These are phyloP conservation scores for Chymomyza costata DNA, from an alignment of 1,140 invertebrate species.

Conservation along the genomic window DNA sequence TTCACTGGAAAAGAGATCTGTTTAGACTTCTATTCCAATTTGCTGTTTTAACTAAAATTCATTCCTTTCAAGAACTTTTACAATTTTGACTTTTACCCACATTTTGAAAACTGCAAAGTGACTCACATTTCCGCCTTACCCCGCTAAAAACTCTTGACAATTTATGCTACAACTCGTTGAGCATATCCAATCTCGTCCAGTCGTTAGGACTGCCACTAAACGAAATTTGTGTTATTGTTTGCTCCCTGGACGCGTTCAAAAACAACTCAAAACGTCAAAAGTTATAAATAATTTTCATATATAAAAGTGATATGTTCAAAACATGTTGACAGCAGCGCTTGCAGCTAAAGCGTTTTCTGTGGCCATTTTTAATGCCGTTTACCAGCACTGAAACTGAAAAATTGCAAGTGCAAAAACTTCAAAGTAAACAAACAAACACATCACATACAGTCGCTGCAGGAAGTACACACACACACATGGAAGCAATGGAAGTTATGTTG, in stretches of 20 bases:
- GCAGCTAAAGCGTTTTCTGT: constrained; percentile 36
- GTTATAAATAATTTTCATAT: constrained; percentile 72
- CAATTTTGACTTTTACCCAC: too few relatives aligned
- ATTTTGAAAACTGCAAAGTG: too few relatives aligned
- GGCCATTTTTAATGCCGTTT: too few relatives aligned
- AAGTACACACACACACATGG: constrained; percentile 7
- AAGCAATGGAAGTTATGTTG: constrained; percentile 51
- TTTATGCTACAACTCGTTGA: too few relatives aligned
- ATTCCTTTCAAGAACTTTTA: too few relatives aligned
- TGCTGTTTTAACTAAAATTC: too few relatives aligned
- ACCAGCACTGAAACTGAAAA: constrained; percentile 52
- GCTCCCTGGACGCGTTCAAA: constrained; percentile 24
- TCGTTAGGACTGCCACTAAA: too few relatives aligned
- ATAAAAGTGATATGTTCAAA: constrained; percentile 73
- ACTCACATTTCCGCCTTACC: too few relatives aligned
- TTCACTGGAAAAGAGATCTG: too few relatives aligned
- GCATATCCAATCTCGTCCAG: too few relatives aligned
- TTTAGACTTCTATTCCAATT: too few relatives aligned
- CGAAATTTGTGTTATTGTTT: constrained; percentile 10
- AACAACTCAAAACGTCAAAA: constrained; percentile 61
- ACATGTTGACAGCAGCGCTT: constrained; percentile 62
- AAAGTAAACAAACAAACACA: constrained; percentile 73
- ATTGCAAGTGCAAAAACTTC: constrained; percentile 46
- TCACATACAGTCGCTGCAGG: constrained; percentile 31
- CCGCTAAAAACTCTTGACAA: too few relatives aligned